Base-by-base conservation (phyloP, 2,888 invertebrate species). In the Archips xylosteana region DNA sequence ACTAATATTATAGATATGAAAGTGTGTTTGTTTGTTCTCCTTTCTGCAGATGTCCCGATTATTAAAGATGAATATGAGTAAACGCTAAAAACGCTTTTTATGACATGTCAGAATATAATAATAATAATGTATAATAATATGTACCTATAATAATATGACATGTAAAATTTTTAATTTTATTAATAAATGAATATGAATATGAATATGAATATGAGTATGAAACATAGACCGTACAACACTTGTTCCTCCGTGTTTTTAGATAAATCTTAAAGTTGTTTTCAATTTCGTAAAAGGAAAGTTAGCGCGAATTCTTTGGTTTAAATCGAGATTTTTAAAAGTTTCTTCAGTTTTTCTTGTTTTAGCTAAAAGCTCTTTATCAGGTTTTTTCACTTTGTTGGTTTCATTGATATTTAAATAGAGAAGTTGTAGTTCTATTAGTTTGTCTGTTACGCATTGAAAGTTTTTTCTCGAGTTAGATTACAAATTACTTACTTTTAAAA, bases 241-340 rank as follows among this genome's bases (percentile, higher is more conserved):
- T 66, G 45, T 47, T 51, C 51, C 39, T n/a, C 47, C 62, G 45
- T 74, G 67, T 73, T 72, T 77, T 75, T 72, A 76, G 76, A 77
- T 74, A 77, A 78, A 76, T 74, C 75, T 77, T 75, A 75, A 77
- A 78, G 75, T 78, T 77, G 78, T 79, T 80, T 79, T 76, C 80
- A 78, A 79, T 79, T 79, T 75, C 70, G 77, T 73, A 65, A 79
- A 62, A 77, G 78, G 69, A 76, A 79, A 80, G 79, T 80, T 80
- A 61, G 60, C 51, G 73, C 61, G 66, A 71, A 66, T 75, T 75
- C 68, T 69, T 57, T 49, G 59, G 63, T 68, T 68, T 68, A 68
- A 72, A 65, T 64, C 68, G 72, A 65, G 72, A 75, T 75, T 72
- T 75, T 64, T 49, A 69, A 64, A 60, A 39, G 57, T 51, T 23